Base-by-base conservation (phyloP, 1,140 invertebrate genomes). In the Aleiodes sp. region DNA sequence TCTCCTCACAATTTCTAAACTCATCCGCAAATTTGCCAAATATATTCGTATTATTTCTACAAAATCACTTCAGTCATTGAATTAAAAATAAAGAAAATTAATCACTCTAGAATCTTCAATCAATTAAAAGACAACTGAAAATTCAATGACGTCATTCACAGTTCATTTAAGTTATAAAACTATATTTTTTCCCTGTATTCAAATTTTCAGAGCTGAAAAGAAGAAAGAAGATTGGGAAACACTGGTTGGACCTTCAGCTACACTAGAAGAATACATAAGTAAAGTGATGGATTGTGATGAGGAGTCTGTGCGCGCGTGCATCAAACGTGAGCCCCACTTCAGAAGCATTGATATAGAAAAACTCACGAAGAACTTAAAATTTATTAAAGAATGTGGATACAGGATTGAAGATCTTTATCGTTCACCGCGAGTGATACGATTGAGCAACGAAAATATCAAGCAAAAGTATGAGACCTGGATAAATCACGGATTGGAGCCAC, bases 271-370 rank as follows among this genome's bases (percentile, higher is more conserved):
- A 0, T 35, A 41, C 16, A 24, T 71, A 1, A 7, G 59, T 19
- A 33, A 71, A 10, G 0, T 67, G 41, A 35, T 67, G 24, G n/a
- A 64, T 6, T 71, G 70, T 14, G 41, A 67, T 12, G 12, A 39
- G 12, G 33, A 63, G 10, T 16, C 0, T 4, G 35, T 46, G 0
- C 8, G 61, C 4, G 16, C n/a, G 19, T 14, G 64, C 4, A 0
- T 59, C 10, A 1, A 37, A 19, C 65, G 57, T n/a, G 14, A 31
- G 19, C 64, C 39, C 1, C n/a, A 14, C 10, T 29, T 68, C 2
- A 4, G n/a, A 0, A 31, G 4, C 1, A 37, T 67, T 6, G 8
- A 16, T 14, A 1, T 52, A 2, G 6, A n/a, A 19, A 64, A 71
- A 24, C 39, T 71, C 16, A 14, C 57, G 4, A 33, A 14, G 4